These are phyloP conservation scores for Gracilinanus agilis DNA, from an alignment of 2,113 vertebrate species.

Conservation along the genomic window DNA sequence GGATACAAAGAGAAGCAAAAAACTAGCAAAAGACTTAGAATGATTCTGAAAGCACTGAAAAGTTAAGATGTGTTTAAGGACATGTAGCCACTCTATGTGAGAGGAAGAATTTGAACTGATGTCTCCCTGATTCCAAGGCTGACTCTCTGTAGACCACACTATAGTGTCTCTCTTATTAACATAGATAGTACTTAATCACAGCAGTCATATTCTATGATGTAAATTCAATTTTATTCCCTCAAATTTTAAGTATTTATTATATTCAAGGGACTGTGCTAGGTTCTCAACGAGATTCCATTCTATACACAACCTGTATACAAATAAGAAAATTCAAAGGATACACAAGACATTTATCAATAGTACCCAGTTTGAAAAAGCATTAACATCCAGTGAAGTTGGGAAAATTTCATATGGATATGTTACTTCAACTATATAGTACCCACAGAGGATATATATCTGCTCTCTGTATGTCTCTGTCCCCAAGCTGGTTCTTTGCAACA, in stretches of 20 bases:
- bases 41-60: no score
- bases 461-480: no score
- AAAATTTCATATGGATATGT: background rate
- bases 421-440: background rate
- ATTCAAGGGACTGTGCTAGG: background rate
- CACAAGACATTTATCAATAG: background rate
- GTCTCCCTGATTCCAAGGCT: background rate
- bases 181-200: background rate
- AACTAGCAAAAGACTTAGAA: no score
- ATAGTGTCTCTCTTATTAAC: background rate
- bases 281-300: background rate
- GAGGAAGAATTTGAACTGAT: background rate
- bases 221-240: background rate
- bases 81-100: background rate
- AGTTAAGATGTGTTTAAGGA: background rate
- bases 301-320: background rate
- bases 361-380: background rate
- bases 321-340: background rate
- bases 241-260: background rate
- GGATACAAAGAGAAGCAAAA: no score
- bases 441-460: no score
- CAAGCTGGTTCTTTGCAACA: no score
- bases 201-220: background rate
- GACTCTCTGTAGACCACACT: background rate
- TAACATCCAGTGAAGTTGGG: background rate